Base-by-base conservation (phyloP, 2,113 vertebrate species). In the Salvelinus namaycush region DNA sequence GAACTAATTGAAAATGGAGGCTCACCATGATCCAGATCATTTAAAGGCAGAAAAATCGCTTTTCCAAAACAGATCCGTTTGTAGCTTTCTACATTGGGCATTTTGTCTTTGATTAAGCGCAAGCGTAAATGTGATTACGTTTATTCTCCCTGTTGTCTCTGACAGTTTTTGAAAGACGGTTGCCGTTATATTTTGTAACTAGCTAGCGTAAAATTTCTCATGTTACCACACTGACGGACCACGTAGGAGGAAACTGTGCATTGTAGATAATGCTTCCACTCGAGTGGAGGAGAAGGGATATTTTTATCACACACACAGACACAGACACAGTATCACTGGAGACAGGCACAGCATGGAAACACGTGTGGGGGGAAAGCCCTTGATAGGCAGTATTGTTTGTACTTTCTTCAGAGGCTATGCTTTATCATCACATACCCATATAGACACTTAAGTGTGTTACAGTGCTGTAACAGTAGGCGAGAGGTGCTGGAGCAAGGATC, bases 281-380 rank as follows among this genome's bases (percentile, higher is more conserved):
- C 82, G 81, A 83, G 20, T 84, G 81, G 81, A 87, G 79, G 76
- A 62, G 20, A 72, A 82, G 78, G 83, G 90, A 44, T 44, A 11
- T 44, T 44, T 44, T 44, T 44, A 44, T 9, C 39, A 44, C 39
- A 11, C 9, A 76, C 64, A 70, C 76, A 78, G 68, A 76, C 27
- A 68, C 77, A 81, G 22, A 64, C 44, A 74, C 70, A 57, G 24
- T 26, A n/a, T 20, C 57, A 62, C 31, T 44, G 9, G 39, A 44
- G 39, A 44, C 2, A 44, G 39, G 39, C 9, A 68, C 29, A 68
- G 29, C 4, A 68, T 73, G 72, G 14, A 48, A 73, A 26, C 20
- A 54, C 5, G 4, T 12, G 14, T 27, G 29, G 24, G 16, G 6
- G 29, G 29, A 68, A 39, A 44, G 39, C 39, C 29, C 26, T 16